Evolutionary conservation across 64 coral and sea anemone species (phyloP).

Genomic region (Orbicella faveolata): DNA sequence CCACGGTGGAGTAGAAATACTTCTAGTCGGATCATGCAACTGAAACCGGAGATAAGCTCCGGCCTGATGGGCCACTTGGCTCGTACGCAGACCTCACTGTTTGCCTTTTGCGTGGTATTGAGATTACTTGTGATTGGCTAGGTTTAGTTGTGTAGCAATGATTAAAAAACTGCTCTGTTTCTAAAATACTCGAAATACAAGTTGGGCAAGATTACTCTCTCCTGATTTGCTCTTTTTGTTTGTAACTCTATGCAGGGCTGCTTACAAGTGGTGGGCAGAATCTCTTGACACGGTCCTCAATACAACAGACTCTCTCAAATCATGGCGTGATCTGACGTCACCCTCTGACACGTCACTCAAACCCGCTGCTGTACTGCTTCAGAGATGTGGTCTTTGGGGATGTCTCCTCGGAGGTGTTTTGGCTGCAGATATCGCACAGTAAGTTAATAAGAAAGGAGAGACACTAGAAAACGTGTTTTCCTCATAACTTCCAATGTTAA

Average conservation of each 20-base stretch:
- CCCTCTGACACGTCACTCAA: constrained; percentile 17
- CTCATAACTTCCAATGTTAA: too few relatives aligned
- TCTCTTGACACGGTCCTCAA: constrained; percentile 86
- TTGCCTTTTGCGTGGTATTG: too few relatives aligned
- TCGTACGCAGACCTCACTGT: too few relatives aligned
- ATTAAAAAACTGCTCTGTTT: too few relatives aligned
- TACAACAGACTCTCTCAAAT: constrained; percentile 67
- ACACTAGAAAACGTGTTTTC: not conserved
- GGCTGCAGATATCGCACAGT: constrained; percentile 91
- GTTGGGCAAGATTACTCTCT: too few relatives aligned
- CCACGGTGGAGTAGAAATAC: too few relatives aligned
- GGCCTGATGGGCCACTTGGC: too few relatives aligned
- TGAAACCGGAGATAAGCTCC: too few relatives aligned
- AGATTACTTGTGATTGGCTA: too few relatives aligned
- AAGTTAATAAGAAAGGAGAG: not conserved
- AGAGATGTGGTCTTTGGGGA: constrained; percentile 92
- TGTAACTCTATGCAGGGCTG: constrained; percentile 35
- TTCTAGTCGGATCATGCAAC: too few relatives aligned
- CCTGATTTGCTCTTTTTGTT: not conserved
- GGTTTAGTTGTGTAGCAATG: too few relatives aligned
- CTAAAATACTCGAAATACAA: too few relatives aligned
- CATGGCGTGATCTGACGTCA: constrained; percentile 62
- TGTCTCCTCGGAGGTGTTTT: constrained; percentile 82
- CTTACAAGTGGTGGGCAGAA: constrained; percentile 92
- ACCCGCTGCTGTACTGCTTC: constrained; percentile 58